Evolutionary conservation across 2,113 vertebrate genomes (phyloP).

Genomic region (Naja naja): DNA sequence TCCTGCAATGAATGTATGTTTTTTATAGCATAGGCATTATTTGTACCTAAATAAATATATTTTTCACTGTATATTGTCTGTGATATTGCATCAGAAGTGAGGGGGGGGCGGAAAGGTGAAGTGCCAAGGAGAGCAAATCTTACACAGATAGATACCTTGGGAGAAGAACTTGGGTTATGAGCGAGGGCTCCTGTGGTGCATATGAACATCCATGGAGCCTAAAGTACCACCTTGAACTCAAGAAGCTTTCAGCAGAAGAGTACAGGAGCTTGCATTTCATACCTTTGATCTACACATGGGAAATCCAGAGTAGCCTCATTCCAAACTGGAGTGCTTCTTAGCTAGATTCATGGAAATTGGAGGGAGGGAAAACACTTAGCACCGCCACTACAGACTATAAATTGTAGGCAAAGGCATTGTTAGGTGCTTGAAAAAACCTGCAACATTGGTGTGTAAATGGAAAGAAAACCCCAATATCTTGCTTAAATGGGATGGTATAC

Average conservation of each 20-base stretch:
- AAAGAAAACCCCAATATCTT: background rate
- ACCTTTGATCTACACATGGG: background rate
- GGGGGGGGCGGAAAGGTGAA: background rate
- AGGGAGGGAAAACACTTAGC: background rate
- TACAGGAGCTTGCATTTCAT: background rate
- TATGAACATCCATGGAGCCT: background rate
- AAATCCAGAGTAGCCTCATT: background rate
- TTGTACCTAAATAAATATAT: constrained; percentile 44
- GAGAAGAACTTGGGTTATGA: background rate
- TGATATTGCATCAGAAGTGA: background rate
- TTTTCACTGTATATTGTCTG: background rate
- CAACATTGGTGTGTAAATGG: background rate
- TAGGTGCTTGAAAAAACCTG: background rate
- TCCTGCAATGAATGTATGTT: constrained; percentile 19
- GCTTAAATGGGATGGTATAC: background rate
- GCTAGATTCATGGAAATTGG: too few species aligned
- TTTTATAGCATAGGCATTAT: rapidly evolving
- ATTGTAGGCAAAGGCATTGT: background rate
- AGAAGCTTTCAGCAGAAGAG: background rate
- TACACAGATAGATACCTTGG: background rate
- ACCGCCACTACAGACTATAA: background rate
- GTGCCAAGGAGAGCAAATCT: constrained; percentile 3
- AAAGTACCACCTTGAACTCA: background rate
- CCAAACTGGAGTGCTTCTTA: background rate
- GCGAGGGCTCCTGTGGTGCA: background rate